These are phyloP conservation scores for Paralichthys olivaceus DNA, from an alignment of 2,113 vertebrate species.

Conservation along the genomic window DNA sequence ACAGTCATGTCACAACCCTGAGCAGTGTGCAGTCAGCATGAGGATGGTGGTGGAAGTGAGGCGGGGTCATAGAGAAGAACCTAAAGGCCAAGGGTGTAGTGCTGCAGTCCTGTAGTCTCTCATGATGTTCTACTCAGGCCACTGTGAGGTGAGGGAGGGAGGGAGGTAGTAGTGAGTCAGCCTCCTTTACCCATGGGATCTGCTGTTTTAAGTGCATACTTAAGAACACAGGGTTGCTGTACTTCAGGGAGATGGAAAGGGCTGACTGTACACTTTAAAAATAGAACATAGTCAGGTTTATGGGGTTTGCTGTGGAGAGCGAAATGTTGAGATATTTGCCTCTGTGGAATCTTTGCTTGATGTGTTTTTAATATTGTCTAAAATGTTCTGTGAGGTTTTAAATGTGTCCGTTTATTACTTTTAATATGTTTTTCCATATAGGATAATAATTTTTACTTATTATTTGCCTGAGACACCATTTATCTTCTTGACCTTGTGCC, in stretches of 20 bases:
- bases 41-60: neutral
- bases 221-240: slow-evolving; percentile 21
- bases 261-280: slow-evolving; percentile 30
- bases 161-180: slow-evolving; percentile 43
- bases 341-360: neutral
- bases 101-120: slow-evolving; percentile 32
- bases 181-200: slow-evolving; percentile 11
- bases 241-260: slow-evolving; percentile 24
- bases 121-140: slow-evolving; percentile 16
- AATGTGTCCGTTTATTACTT: neutral
- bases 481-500: neutral
- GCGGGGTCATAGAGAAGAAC: slow-evolving; percentile 13
- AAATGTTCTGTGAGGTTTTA: neutral
- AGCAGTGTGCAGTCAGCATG: slow-evolving; percentile 3
- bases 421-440: neutral
- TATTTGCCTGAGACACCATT: neutral
- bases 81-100: slow-evolving; percentile 14
- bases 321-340: neutral
- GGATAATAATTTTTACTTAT: neutral
- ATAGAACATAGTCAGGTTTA: slow-evolving; percentile 8
- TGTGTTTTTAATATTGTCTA: neutral
- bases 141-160: neutral
- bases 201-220: slow-evolving; percentile 28
- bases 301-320: neutral
- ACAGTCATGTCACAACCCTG: neutral